Conservation (phyloP, 1,140 invertebrate species). For the Camponotus pennsylvanicus region DNA sequence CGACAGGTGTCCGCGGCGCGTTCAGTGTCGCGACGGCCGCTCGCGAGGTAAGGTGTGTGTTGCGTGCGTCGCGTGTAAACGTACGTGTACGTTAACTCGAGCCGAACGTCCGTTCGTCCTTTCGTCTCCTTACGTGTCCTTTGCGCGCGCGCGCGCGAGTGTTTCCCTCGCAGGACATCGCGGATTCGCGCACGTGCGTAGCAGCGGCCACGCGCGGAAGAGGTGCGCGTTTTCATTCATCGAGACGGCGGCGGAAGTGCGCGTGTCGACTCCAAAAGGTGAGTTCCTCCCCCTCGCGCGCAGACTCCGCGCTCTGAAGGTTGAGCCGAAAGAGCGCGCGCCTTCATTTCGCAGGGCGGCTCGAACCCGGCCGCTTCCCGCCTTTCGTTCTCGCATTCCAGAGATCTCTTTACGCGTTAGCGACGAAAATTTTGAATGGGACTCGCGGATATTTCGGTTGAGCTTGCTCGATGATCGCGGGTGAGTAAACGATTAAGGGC, state of each 20-base stretch:
- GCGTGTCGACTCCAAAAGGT: constrained; percentile 71
- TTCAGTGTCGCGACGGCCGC: constrained; percentile 85
- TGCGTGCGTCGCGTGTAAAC: constrained; percentile 51
- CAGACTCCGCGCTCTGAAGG: constrained; percentile 72
- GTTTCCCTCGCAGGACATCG: background rate
- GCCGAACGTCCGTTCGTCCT: background rate
- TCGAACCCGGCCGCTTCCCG: background rate
- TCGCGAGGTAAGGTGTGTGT: constrained; percentile 82
- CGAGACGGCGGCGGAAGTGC: constrained; percentile 64
- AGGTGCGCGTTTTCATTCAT: constrained; percentile 66
- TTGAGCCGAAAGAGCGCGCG: constrained; percentile 33
- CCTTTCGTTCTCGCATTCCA: constrained; percentile 41
- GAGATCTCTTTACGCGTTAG: background rate
- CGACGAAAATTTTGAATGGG: background rate
- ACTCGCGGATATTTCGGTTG: background rate
- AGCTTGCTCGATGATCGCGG: background rate
- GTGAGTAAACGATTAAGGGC: background rate
- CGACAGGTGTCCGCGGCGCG: constrained; percentile 82
- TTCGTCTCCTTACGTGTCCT: background rate
- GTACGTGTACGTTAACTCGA: constrained; percentile 12
- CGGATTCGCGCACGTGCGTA: constrained; percentile 14
- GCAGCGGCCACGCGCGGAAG: constrained; percentile 20
- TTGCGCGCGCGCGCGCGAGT: background rate
- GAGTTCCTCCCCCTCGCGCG: constrained; percentile 71
- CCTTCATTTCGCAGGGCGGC: constrained; percentile 41